These are phyloP conservation scores for Macaca mulatta DNA, from an alignment of 2,113 vertebrate species.

Conservation along the genomic window DNA sequence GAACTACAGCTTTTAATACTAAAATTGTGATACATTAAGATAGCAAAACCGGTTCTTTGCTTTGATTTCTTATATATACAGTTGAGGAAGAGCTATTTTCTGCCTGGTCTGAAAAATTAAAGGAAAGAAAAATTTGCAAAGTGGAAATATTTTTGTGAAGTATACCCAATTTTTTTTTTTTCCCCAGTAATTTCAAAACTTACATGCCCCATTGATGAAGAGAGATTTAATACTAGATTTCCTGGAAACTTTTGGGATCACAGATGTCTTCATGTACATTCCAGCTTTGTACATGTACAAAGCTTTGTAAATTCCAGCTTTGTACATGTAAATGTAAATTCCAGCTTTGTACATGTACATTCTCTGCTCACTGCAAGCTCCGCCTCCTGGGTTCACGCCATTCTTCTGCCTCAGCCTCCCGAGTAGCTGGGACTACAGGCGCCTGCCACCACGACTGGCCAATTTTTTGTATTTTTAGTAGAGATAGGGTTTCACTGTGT, in stretches of 20 bases:
- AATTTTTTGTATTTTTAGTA: no score
- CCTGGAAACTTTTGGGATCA: neutral
- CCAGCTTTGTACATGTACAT: neutral
- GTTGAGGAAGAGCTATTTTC: neutral
- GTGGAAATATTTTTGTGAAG: slow-evolving; percentile 6
- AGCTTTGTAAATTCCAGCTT: neutral
- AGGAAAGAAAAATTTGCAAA: neutral
- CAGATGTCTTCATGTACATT: neutral
- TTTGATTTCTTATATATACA: neutral
- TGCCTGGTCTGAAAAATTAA: slow-evolving; percentile 32
- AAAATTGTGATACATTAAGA: neutral
- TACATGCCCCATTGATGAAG: neutral
- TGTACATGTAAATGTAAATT: neutral
- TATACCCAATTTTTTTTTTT: neutral
- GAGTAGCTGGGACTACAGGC: no score
- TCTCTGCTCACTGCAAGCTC: no score
- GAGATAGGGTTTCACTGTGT: no score
- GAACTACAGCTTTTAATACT: neutral
- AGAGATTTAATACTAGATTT: slow-evolving; percentile 4
- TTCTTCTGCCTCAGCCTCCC: no score
- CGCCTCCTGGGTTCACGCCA: no score
- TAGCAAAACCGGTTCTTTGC: neutral
- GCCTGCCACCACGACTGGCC: no score
- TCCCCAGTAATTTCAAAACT: neutral
- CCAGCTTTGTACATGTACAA: neutral